These are phyloP conservation scores for Apis cerana DNA, from an alignment of 1,140 invertebrate species.

Conservation along the genomic window DNA sequence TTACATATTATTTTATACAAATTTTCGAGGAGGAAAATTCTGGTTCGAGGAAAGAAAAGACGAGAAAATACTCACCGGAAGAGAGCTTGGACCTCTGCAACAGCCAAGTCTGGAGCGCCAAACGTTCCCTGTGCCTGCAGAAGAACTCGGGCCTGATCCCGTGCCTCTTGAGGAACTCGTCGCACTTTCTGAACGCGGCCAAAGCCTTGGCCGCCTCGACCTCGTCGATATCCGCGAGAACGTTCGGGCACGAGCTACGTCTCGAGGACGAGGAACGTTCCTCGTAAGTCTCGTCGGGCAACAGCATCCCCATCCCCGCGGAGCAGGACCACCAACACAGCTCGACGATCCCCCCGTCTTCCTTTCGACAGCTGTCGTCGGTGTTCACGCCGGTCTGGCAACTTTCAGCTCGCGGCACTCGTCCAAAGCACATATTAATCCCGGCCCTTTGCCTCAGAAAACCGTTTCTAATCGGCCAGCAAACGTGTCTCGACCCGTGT, in stretches of 20 bases:
- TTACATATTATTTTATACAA: no score
- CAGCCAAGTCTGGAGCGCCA: slow-evolving; percentile 81
- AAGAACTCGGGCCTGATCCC: slow-evolving; percentile 85
- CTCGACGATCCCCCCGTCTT: slow-evolving; percentile 48
- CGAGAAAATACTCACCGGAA: slow-evolving; percentile 67
- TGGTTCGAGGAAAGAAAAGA: no score
- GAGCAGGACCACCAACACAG: slow-evolving; percentile 5
- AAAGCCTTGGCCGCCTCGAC: slow-evolving; percentile 80
- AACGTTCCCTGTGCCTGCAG: slow-evolving; percentile 82
- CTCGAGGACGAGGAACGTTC: slow-evolving; percentile 73
- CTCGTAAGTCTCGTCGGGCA: slow-evolving; percentile 87
- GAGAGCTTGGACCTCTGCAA: slow-evolving; percentile 68
- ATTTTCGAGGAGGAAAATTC: no score
- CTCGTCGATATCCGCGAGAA: slow-evolving; percentile 71
- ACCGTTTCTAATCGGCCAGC: slow-evolving; percentile 42
- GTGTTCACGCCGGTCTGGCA: slow-evolving; percentile 60
- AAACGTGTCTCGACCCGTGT: slow-evolving; percentile 15
- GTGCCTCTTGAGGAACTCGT: slow-evolving; percentile 84
- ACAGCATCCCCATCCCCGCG: slow-evolving; percentile 81
- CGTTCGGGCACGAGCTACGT: slow-evolving; percentile 56
- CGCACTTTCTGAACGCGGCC: slow-evolving; percentile 83
- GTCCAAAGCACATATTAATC: slow-evolving; percentile 77
- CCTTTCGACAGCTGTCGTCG: slow-evolving; percentile 55
- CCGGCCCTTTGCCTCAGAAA: slow-evolving; percentile 29
- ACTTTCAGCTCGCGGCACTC: slow-evolving; percentile 58